phyloP scores from a whole-genome alignment of 2,888 invertebrate genomes.

The Troides oblongomaculatus region DNA sequence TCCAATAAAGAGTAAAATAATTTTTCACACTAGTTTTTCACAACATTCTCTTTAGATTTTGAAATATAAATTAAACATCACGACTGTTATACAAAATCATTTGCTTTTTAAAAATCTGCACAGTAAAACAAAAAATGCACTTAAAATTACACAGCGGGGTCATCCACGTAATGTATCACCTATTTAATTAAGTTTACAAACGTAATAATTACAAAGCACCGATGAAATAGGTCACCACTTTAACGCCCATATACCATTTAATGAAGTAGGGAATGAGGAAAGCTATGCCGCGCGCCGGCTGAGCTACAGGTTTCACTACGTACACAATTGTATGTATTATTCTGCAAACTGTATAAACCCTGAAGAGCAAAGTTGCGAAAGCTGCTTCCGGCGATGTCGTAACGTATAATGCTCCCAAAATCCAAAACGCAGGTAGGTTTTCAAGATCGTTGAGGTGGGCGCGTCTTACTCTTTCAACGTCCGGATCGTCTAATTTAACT shows the following conservation, averaged over 20 bases:
- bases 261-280: slow-evolving; percentile 52
- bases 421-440: slow-evolving; percentile 83
- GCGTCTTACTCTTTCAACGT: slow-evolving; percentile 66
- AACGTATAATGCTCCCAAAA: slow-evolving; percentile 75
- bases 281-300: slow-evolving; percentile 67
- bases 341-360: slow-evolving; percentile 72
- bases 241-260: slow-evolving; percentile 56
- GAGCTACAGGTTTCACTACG: slow-evolving; percentile 80
- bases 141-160: background rate
- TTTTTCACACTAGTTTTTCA: too few relatives aligned
- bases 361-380: slow-evolving; percentile 39
- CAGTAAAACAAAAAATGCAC: background rate
- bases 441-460: slow-evolving; percentile 86
- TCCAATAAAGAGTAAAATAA: too few relatives aligned
- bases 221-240: slow-evolving; percentile 48
- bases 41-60: too few relatives aligned
- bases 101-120: too few relatives aligned
- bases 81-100: too few relatives aligned
- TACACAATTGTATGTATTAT: slow-evolving; percentile 82
- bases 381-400: slow-evolving; percentile 66
- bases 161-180: background rate
- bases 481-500: slow-evolving; percentile 58
- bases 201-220: slow-evolving; percentile 44
- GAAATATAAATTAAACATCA: too few relatives aligned
- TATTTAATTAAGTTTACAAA: background rate